phyloP scores from a whole-genome alignment of 2,113 vertebrate species.

The Ameiurus melas region DNA sequence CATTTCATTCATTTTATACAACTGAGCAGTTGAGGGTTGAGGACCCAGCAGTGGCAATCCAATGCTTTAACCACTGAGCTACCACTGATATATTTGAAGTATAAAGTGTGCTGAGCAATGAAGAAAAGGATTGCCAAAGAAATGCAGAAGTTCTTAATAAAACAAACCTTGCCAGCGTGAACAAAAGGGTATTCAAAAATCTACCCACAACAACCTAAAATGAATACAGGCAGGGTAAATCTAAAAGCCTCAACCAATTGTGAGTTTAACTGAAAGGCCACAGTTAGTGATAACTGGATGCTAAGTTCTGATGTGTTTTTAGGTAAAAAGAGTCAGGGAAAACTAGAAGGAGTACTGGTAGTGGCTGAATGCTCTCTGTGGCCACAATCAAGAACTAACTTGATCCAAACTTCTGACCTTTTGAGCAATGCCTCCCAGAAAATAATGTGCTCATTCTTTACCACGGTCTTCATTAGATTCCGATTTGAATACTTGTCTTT shows the following conservation, averaged over 20 bases:
- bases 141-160: not conserved
- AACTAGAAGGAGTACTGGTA: not conserved
- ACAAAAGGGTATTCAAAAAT: not conserved
- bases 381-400: not conserved
- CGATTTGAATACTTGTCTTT: not conserved
- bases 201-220: not conserved
- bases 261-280: not conserved
- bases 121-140: not conserved
- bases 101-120: not conserved
- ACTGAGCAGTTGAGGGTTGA: no score
- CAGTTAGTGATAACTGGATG: not conserved
- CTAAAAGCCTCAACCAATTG: not conserved
- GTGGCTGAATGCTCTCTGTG: not conserved
- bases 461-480: constrained; percentile 4
- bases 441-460: not conserved
- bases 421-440: constrained; percentile 9
- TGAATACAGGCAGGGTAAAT: not conserved
- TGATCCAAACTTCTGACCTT: constrained; percentile 6
- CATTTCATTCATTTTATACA: no score
- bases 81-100: not conserved
- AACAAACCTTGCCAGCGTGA: not conserved
- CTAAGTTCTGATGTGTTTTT: not conserved
- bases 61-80: no score
- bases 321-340: not conserved
- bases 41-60: no score